Evolutionary conservation across 2,888 invertebrate genomes (phyloP), one percentile per base, ranked within the genome.

Genomic region (Crioceris asparagi): DNA sequence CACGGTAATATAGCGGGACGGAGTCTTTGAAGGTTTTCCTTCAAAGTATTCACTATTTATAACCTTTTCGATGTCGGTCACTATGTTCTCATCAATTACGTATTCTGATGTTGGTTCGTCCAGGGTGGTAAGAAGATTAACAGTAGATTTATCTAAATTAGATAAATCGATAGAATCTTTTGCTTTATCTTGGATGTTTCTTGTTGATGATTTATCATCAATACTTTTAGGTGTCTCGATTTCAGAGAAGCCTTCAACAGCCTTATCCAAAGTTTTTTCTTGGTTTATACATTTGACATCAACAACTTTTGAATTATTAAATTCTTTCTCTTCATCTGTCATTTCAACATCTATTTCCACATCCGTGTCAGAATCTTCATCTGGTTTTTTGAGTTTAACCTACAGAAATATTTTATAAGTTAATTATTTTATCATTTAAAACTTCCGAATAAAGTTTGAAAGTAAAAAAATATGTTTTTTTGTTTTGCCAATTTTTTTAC

Each of bases 281-380:
- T n/a, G n/a, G n/a, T n/a, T n/a, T n/a, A n/a, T n/a, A n/a, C n/a
- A n/a, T n/a, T n/a, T n/a, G n/a, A n/a, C n/a, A n/a, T n/a, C n/a
- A n/a, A n/a, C n/a, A n/a, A n/a, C n/a, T n/a, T n/a, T n/a, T n/a
- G n/a, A n/a, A n/a, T n/a, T n/a, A n/a, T n/a, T n/a, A n/a, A n/a
- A n/a, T n/a, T n/a, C n/a, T n/a, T n/a, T 27, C 29, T 45, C 46
- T 26, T 67, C 69, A 43, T 59, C 64, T 32, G 69, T 69, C 49
- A 72, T 71, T 51, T 74, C 75, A 45, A 75, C 61, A 41, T 77
- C 76, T 44, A 77, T 64, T 39, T 77, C 77, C 46, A 74, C 65
- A 47, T 77, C 77, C 32, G 54, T 54, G 35, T 57, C 56, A 25
- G 54, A 56, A 30, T 57, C 56, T 38, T 57, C 54, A 44, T 60